These are phyloP conservation scores for Nephila pilipes DNA, from an alignment of 1,140 invertebrate genomes.

Conservation along the genomic window DNA sequence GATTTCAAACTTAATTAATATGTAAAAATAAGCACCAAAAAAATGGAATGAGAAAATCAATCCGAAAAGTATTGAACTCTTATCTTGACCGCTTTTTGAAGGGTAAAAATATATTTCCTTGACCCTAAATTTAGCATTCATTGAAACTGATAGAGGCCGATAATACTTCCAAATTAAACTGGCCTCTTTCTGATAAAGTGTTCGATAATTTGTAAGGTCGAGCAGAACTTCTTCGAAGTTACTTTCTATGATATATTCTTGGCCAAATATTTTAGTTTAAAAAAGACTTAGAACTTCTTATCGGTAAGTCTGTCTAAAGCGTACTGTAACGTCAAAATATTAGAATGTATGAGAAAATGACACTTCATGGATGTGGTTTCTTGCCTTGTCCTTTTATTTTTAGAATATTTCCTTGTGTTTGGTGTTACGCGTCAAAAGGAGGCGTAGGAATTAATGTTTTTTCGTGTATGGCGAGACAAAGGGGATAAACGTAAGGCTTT, in stretches of 20 bases:
- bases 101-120: background rate
- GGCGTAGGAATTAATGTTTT: conserved; percentile 33
- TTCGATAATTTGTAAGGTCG: background rate
- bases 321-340: background rate
- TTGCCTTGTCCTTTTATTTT: conserved; percentile 36
- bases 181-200: background rate
- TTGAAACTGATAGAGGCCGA: too few species aligned
- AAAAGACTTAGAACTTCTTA: background rate
- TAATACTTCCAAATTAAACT: background rate
- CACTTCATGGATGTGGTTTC: conserved; percentile 31
- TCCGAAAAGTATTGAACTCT: too few species aligned
- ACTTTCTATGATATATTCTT: background rate
- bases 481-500: background rate
- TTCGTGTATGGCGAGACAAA: background rate
- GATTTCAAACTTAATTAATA: too few species aligned
- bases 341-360: conserved; percentile 60
- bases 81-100: too few species aligned
- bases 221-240: background rate
- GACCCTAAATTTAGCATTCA: background rate
- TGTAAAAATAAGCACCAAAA: too few species aligned
- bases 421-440: background rate
- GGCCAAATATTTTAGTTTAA: background rate
- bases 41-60: too few species aligned
- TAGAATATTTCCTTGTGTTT: conserved; percentile 18
- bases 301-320: background rate